These are phyloP conservation scores for Lochmaea capreae DNA, from an alignment of 2,888 invertebrate species.

Conservation along the genomic window DNA sequence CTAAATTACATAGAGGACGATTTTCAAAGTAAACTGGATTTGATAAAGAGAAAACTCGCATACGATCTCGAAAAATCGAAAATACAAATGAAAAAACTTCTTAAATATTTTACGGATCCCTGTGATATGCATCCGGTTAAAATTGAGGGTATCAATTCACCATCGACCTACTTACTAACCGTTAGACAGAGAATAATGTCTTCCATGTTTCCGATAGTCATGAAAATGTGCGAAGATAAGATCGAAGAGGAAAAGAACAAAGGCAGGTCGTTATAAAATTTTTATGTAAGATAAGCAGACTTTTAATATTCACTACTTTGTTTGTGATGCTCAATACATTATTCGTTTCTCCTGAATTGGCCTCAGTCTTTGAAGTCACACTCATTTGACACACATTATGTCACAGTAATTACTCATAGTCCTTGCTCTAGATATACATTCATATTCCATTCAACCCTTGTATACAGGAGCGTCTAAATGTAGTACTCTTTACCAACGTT, in stretches of 20 bases:
- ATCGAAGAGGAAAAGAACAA: constrained; percentile 70
- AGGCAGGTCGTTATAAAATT: constrained; percentile 66
- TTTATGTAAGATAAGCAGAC: background rate
- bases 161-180: constrained; percentile 66
- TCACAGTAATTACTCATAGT: no score
- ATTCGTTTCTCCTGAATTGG: no score
- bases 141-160: constrained; percentile 70
- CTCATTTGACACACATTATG: no score
- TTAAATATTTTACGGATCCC: constrained; percentile 65
- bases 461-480: no score
- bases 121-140: constrained; percentile 75
- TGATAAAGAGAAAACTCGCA: constrained; percentile 75
- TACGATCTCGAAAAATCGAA: constrained; percentile 79
- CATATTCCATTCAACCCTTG: no score
- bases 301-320: no score
- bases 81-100: constrained; percentile 64
- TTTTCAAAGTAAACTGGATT: constrained; percentile 71
- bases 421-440: no score
- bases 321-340: no score
- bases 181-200: constrained; percentile 75
- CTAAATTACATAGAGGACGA: constrained; percentile 71
- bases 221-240: constrained; percentile 70
- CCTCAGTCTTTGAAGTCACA: no score
- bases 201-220: constrained; percentile 68
- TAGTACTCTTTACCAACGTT: no score